These are phyloP conservation scores for Odontomyia ornata DNA, from an alignment of 2,888 invertebrate species.

Conservation along the genomic window DNA sequence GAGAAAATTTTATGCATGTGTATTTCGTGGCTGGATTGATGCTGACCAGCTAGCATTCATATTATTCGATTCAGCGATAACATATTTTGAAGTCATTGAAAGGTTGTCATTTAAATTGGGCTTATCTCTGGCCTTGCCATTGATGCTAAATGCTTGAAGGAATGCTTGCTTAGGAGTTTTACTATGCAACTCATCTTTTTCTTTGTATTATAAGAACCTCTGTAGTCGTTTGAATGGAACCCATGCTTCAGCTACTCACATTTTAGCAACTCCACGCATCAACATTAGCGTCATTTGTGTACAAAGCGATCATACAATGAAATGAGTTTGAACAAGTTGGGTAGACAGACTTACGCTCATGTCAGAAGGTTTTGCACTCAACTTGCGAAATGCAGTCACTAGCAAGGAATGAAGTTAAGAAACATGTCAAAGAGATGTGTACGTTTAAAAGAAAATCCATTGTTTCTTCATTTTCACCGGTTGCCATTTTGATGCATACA, in stretches of 20 bases:
- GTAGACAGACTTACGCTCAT: too few relatives aligned
- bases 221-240: conserved; percentile 78
- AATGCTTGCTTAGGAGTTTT: neutral
- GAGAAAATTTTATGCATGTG: too few relatives aligned
- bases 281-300: conserved; percentile 70
- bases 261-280: conserved; percentile 76
- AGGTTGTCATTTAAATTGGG: conserved; percentile 23
- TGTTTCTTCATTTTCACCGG: too few relatives aligned
- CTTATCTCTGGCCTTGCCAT: conserved; percentile 44
- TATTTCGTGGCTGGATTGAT: conserved; percentile 10
- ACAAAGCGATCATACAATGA: too few relatives aligned
- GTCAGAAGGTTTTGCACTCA: too few relatives aligned
- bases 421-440: too few relatives aligned
- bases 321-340: too few relatives aligned
- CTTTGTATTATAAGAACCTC: conserved; percentile 63
- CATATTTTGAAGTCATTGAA: conserved; percentile 30
- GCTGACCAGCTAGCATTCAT: conserved; percentile 65
- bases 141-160: conserved; percentile 44
- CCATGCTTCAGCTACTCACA: conserved; percentile 80
- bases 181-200: conserved; percentile 51
- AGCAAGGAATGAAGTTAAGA: too few relatives aligned
- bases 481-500: too few relatives aligned
- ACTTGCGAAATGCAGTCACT: too few relatives aligned
- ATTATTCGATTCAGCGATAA: conserved; percentile 54
- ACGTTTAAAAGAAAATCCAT: too few relatives aligned